A percentile compares a stretch with the other conserved stretches of the same genome.
Conservation (phyloP, 2,797 vertebrate species). For the Sebastes paucispinis region DNA sequence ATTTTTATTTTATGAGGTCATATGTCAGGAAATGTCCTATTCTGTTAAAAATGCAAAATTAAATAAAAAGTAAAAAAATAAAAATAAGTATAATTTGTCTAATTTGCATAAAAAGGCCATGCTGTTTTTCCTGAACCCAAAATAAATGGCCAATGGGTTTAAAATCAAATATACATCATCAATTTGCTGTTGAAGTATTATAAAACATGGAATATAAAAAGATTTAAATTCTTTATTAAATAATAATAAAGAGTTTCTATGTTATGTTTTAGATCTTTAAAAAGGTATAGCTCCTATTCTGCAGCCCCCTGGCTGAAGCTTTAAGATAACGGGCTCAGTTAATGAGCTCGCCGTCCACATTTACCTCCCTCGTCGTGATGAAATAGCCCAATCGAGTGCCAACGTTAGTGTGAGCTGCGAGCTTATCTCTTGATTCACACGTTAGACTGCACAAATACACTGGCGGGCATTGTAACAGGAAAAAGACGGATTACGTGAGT, state of each 20-base stretch:
- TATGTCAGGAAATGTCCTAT: too few relatives aligned
- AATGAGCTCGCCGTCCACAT: slow-evolving; percentile 31
- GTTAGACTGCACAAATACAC: slow-evolving; percentile 45
- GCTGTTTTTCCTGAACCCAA: background rate
- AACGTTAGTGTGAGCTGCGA: slow-evolving; percentile 32
- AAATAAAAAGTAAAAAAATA: background rate
- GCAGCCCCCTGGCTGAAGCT: slow-evolving; percentile 1
- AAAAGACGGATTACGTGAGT: slow-evolving; percentile 40
- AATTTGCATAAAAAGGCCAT: background rate
- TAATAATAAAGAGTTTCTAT: background rate
- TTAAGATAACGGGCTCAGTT: slow-evolving; percentile 38
- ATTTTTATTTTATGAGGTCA: too few relatives aligned
- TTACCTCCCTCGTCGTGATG: background rate
- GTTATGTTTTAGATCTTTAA: background rate
- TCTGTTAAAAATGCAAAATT: too few relatives aligned
- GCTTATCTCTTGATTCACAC: slow-evolving; percentile 61
- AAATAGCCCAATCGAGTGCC: slow-evolving; percentile 3
- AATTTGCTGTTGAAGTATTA: background rate
- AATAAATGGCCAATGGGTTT: background rate
- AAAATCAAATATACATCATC: background rate
- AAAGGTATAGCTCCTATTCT: background rate
- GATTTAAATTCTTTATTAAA: too few relatives aligned
- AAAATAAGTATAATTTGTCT: background rate
- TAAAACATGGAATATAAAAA: background rate
- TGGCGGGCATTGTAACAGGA: slow-evolving; percentile 5